Percentiles rank a stretch among this genome's conserved stretches.
Conservation (phyloP, 2,888 invertebrate species). For the Ypsolopha sequella region DNA sequence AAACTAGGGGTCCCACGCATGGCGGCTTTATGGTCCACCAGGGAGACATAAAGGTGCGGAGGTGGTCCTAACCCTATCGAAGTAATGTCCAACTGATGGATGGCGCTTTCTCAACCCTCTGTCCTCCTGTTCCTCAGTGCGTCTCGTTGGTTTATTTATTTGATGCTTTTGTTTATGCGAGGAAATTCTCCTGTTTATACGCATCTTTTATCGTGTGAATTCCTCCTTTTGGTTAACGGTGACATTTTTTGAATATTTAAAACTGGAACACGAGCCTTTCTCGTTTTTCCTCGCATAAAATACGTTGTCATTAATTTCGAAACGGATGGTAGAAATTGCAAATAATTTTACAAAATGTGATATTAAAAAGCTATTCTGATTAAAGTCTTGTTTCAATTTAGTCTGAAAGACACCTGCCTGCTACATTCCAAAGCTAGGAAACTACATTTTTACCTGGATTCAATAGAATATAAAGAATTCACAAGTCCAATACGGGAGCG, state of each 20-base stretch:
- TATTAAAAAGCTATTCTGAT: no score
- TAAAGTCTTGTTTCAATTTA: no score
- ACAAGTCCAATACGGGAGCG: conserved; percentile 35
- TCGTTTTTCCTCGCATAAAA: no score
- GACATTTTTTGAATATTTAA: no score
- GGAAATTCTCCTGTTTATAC: conserved; percentile 11
- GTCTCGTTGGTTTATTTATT: conserved; percentile 59
- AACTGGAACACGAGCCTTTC: no score
- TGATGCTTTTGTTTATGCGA: conserved; percentile 59
- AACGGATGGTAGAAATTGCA: no score
- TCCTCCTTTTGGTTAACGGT: no score
- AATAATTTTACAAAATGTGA: no score
- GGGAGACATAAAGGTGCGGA: conserved; percentile 68
- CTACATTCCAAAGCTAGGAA: no score
- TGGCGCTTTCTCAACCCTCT: conserved; percentile 59
- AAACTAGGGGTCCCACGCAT: conserved; percentile 56
- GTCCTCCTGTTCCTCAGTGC: conserved; percentile 47
- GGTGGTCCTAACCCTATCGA: conserved; percentile 69
- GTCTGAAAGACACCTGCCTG: no score
- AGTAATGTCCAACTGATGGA: conserved; percentile 64
- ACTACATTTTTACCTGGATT: no score
- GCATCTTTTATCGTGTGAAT: conserved; percentile 5
- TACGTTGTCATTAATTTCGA: no score
- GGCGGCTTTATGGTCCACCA: conserved; percentile 58
- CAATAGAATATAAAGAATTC: conserved; percentile 49